Percentiles rank a stretch among this genome's conserved stretches.
These are phyloP conservation scores for Cataglyphis rosenhaueri DNA, from an alignment of 2,888 invertebrate genomes.

Conservation along the genomic window DNA sequence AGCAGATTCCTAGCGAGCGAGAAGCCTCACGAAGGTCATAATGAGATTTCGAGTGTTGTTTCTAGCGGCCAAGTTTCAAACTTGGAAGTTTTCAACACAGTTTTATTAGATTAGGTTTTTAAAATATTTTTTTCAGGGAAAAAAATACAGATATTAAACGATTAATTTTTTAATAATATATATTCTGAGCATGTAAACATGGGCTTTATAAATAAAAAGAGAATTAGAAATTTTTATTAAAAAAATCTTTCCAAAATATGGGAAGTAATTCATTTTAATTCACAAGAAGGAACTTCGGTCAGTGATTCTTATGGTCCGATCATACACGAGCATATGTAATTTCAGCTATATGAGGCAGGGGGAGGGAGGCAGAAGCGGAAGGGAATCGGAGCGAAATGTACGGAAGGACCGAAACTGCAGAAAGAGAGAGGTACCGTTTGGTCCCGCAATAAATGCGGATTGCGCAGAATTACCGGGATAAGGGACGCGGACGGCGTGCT, in stretches of 20 bases:
- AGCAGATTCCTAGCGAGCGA: not conserved
- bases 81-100: not conserved
- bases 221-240: no score
- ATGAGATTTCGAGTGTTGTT: not conserved
- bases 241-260: not conserved
- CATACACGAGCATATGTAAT: conserved; percentile 30
- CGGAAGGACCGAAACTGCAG: conserved; percentile 27
- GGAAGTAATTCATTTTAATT: conserved; percentile 40
- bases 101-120: not conserved
- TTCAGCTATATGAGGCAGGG: not conserved
- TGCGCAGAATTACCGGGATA: conserved; percentile 48
- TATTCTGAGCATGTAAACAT: not conserved
- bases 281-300: conserved; percentile 26
- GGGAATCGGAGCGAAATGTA: conserved; percentile 4
- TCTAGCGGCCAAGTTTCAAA: not conserved
- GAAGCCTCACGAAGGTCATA: not conserved
- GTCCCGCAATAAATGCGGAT: conserved; percentile 57
- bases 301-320: conserved; percentile 43
- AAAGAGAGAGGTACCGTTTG: conserved; percentile 25
- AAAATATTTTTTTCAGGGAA: not conserved
- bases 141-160: not conserved
- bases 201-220: not conserved
- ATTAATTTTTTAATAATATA: not conserved
- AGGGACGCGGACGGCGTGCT: conserved; percentile 29
- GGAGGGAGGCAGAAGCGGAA: not conserved